Conservation (phyloP, 2,113 vertebrate species). For the Trematocara stigmaticum region DNA sequence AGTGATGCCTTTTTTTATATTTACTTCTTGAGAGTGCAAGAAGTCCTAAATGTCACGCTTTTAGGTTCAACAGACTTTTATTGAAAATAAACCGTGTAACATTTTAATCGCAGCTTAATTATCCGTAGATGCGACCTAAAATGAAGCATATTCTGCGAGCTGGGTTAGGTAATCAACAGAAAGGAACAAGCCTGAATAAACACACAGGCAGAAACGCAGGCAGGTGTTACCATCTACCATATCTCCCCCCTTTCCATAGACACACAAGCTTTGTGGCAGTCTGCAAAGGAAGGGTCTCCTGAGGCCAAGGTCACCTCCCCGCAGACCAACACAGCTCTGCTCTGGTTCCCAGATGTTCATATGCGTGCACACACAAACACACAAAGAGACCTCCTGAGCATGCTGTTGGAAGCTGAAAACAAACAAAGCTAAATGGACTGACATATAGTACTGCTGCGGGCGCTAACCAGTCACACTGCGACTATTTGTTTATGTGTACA, state of each 20-base stretch:
- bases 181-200: constrained; percentile 79
- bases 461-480: constrained; percentile 71
- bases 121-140: neutral
- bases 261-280: constrained; percentile 60
- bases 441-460: constrained; percentile 70
- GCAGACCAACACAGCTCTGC: constrained; percentile 78
- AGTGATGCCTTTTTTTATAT: neutral
- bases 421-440: constrained; percentile 62
- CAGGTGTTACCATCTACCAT: constrained; percentile 73
- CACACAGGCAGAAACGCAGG: constrained; percentile 67
- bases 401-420: constrained; percentile 18
- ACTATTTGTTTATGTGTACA: neutral
- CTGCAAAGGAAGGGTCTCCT: constrained; percentile 71
- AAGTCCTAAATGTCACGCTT: neutral
- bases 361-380: neutral
- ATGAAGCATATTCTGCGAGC: neutral
- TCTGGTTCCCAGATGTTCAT: constrained; percentile 80
- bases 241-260: constrained; percentile 44
- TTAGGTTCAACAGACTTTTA: neutral
- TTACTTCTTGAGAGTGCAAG: neutral
- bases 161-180: constrained; percentile 58
- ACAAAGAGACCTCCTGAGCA: constrained; percentile 1
- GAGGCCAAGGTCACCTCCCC: constrained; percentile 74
- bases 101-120: neutral
- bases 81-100: neutral